Conservation (phyloP, 2,797 vertebrate species). For the Champsocephalus gunnari region DNA sequence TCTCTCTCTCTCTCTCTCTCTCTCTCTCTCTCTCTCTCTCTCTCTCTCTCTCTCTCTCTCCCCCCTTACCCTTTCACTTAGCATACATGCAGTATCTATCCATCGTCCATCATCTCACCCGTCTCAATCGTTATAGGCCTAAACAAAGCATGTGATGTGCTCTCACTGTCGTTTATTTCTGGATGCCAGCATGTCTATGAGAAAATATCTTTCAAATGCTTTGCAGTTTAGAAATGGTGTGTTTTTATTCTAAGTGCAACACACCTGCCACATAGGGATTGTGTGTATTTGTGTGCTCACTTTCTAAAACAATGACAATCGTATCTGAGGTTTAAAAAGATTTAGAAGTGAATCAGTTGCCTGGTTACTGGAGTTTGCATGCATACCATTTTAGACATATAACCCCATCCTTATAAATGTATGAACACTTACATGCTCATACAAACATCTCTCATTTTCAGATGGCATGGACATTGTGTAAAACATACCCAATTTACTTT, state of each 20-base stretch:
- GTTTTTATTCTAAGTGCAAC: slow-evolving; percentile 63
- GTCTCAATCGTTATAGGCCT: slow-evolving; percentile 60
- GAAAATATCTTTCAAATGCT: slow-evolving; percentile 59
- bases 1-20: slow-evolving; percentile 9
- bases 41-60: not conserved
- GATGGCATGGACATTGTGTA: slow-evolving; percentile 25
- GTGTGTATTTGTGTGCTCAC: slow-evolving; percentile 35
- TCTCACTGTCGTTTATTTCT: slow-evolving; percentile 66
- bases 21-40: not conserved
- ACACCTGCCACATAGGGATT: slow-evolving; percentile 54
- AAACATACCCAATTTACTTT: slow-evolving; percentile 53
- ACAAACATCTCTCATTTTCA: slow-evolving; percentile 31
- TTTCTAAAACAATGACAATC: slow-evolving; percentile 68
- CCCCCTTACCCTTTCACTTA: slow-evolving; percentile 60
- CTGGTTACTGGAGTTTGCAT: slow-evolving; percentile 65
- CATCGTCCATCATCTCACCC: slow-evolving; percentile 44
- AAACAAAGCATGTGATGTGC: slow-evolving; percentile 65
- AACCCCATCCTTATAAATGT: slow-evolving; percentile 1
- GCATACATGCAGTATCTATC: slow-evolving; percentile 59
- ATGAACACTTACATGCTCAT: not conserved
- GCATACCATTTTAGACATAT: slow-evolving; percentile 16
- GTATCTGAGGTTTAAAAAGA: slow-evolving; percentile 70
- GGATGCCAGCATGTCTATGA: slow-evolving; percentile 53
- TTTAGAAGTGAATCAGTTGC: slow-evolving; percentile 72
- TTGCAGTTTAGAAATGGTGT: slow-evolving; percentile 57